phyloP scores from a whole-genome alignment of 2,888 invertebrate species.

The Cybosia mesomella region DNA sequence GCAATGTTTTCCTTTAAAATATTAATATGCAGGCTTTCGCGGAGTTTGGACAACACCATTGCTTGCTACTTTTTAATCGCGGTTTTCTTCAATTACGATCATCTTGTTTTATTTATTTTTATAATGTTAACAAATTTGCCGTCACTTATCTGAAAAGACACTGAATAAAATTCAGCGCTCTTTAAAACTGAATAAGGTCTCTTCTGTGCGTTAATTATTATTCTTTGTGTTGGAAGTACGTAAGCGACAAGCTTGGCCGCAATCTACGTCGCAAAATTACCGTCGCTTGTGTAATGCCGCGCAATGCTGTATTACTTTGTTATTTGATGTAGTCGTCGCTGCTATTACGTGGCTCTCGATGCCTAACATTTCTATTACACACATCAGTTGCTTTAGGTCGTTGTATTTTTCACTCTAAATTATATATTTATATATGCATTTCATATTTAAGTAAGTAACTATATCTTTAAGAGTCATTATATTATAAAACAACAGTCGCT shows the following conservation, averaged over 20 bases:
- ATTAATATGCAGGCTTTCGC: too few relatives aligned
- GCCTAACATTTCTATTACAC: conserved; percentile 39
- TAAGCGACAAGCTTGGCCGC: conserved; percentile 59
- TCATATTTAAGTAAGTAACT: background rate
- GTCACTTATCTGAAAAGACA: too few relatives aligned
- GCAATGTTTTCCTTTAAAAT: too few relatives aligned
- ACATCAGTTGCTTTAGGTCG: conserved; percentile 33
- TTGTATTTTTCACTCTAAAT: background rate
- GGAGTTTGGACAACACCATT: too few relatives aligned
- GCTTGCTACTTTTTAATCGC: background rate
- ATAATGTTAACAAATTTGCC: too few relatives aligned
- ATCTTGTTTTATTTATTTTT: too few relatives aligned
- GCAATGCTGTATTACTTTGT: conserved; percentile 66
- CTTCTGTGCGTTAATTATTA: conserved; percentile 38
- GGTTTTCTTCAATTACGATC: background rate
- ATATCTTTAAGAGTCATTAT: background rate
- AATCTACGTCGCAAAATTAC: conserved; percentile 69
- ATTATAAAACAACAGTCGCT: background rate
- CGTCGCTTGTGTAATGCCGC: conserved; percentile 68
- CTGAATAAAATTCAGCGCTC: too few relatives aligned
- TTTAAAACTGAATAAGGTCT: background rate
- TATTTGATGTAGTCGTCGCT: conserved; percentile 47
- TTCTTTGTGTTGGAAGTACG: conserved; percentile 57
- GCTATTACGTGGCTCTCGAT: conserved; percentile 40
- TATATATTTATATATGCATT: background rate